phyloP scores from a whole-genome alignment of 2,797 vertebrate genomes.

The Poecilia gillii region DNA sequence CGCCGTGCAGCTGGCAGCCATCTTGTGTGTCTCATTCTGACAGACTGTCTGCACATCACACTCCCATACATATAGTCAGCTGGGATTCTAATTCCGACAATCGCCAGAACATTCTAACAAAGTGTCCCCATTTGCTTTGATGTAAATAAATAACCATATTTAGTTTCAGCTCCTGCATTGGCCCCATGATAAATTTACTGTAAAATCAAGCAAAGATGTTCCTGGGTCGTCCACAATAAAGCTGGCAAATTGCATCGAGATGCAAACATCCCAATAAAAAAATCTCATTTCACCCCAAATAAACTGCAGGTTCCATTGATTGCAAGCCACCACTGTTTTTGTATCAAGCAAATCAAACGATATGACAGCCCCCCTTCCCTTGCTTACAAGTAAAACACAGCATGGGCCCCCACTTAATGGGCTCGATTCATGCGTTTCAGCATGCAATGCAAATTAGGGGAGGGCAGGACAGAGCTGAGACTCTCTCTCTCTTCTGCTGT shows the following conservation, averaged over 20 bases:
- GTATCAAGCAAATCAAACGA: constrained; percentile 81
- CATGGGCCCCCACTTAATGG: constrained; percentile 68
- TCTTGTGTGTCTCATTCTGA: constrained; percentile 56
- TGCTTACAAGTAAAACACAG: constrained; percentile 70
- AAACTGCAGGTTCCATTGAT: constrained; percentile 81
- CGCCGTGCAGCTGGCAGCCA: constrained; percentile 40
- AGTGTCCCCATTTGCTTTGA: constrained; percentile 53
- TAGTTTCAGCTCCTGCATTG: constrained; percentile 70
- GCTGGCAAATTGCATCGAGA: constrained; percentile 76
- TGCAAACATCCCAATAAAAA: constrained; percentile 82
- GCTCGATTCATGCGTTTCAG: constrained; percentile 78
- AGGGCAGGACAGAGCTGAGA: constrained; percentile 40
- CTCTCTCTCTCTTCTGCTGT: constrained; percentile 77
- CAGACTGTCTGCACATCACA: constrained; percentile 55
- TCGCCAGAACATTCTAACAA: constrained; percentile 50
- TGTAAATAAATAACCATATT: constrained; percentile 74
- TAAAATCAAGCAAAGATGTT: constrained; percentile 75
- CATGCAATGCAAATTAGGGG: constrained; percentile 80
- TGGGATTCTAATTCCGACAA: constrained; percentile 58
- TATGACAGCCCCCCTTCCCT: constrained; percentile 70
- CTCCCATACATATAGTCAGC: constrained; percentile 51
- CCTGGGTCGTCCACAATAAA: constrained; percentile 74
- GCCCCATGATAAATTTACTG: constrained; percentile 77
- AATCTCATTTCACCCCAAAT: constrained; percentile 82
- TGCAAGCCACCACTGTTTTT: constrained; percentile 80